Percentiles rank a stretch among this genome's conserved stretches.
phyloP scores from a whole-genome alignment of 1,140 invertebrate genomes.

The Zaprionus inermis region DNA sequence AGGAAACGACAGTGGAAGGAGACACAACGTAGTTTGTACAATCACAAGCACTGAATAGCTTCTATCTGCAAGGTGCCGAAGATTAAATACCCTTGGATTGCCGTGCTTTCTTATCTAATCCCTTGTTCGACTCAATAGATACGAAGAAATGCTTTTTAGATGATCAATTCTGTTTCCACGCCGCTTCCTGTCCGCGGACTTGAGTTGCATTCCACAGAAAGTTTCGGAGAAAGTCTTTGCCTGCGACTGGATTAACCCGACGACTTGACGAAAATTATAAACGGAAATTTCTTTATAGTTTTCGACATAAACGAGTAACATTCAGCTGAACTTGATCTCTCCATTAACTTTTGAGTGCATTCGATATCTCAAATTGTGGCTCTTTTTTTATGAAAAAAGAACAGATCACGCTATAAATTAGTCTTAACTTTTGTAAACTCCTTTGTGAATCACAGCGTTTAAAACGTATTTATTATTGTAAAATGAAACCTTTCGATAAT shows the following conservation, averaged over 20 bases:
- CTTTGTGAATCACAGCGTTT: background rate
- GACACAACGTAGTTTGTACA: background rate
- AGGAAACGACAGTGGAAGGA: constrained; percentile 26
- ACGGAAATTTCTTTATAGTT: background rate
- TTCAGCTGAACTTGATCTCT: too few relatives aligned
- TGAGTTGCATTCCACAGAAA: background rate
- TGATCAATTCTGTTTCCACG: background rate
- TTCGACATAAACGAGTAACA: too few relatives aligned
- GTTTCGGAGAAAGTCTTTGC: too few relatives aligned
- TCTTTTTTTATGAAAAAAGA: background rate
- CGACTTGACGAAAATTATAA: background rate
- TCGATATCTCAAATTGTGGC: too few relatives aligned
- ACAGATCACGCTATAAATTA: background rate
- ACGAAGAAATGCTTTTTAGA: too few relatives aligned
- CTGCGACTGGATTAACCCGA: too few relatives aligned
- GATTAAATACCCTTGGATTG: constrained; percentile 23
- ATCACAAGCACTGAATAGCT: constrained; percentile 11
- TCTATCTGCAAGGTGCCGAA: constrained; percentile 14
- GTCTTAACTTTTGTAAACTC: too few relatives aligned
- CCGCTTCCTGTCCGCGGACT: background rate
- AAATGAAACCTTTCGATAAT: background rate
- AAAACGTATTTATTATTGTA: background rate
- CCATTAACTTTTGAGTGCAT: too few relatives aligned
- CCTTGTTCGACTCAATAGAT: too few relatives aligned
- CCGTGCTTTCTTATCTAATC: constrained; percentile 12